Evolutionary conservation across 2,797 vertebrate genomes (phyloP).

Genomic region (Lycodopsis pacificus): DNA sequence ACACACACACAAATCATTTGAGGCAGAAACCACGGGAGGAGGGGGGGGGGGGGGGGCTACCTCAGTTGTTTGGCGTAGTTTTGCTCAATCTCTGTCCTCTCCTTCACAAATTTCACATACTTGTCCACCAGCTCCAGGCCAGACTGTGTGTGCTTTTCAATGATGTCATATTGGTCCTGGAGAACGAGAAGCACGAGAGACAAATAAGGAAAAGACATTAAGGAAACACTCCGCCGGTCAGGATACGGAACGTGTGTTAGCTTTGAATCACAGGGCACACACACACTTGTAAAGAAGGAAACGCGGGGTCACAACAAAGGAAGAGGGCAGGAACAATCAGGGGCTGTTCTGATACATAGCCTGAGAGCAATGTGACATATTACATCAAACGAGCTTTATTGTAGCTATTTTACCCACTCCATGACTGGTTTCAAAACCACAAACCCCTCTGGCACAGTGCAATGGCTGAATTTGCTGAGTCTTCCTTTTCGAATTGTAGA

Average conservation of each 20-base stretch:
- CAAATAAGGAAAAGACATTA: slow-evolving; percentile 64
- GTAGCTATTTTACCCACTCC: background rate
- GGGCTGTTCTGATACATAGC: slow-evolving; percentile 40
- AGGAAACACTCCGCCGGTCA: background rate
- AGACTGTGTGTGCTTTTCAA: slow-evolving; percentile 93
- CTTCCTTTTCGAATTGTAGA: slow-evolving; percentile 4
- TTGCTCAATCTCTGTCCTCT: slow-evolving; percentile 92
- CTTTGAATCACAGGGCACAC: slow-evolving; percentile 52
- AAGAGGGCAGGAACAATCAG: slow-evolving; percentile 54
- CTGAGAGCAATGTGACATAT: slow-evolving; percentile 15
- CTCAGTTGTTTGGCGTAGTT: slow-evolving; percentile 92
- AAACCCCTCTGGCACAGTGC: background rate
- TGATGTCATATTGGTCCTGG: slow-evolving; percentile 92
- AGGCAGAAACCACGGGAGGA: background rate
- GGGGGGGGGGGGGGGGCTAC: slow-evolving; percentile 72
- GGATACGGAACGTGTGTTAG: slow-evolving; percentile 33
- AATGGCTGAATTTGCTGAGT: slow-evolving; percentile 9
- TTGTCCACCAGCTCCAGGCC: slow-evolving; percentile 93
- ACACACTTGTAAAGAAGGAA: slow-evolving; percentile 5
- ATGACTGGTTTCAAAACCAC: background rate
- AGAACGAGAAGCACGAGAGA: slow-evolving; percentile 45
- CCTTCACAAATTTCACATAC: slow-evolving; percentile 94
- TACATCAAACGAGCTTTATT: background rate
- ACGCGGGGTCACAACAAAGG: background rate
- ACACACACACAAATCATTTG: slow-evolving; percentile 23